Evolutionary conservation across 2,113 vertebrate species (phyloP).

Genomic region (Dissostichus mawsoni): DNA sequence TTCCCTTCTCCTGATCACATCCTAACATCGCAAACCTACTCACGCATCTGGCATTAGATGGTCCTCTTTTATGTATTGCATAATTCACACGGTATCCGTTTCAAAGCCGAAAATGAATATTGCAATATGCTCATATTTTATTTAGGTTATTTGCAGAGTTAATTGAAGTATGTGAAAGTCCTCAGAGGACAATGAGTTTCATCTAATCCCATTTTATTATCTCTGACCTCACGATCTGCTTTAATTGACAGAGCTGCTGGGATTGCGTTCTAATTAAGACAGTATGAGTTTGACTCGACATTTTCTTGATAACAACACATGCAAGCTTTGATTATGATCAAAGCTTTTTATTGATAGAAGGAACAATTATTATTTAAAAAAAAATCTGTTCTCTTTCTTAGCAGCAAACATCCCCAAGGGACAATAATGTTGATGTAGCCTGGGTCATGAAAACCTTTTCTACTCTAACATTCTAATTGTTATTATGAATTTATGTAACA

Average conservation of each 20-base stretch:
- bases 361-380: background rate
- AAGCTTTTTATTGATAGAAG: conserved; percentile 5
- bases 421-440: background rate
- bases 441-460: background rate
- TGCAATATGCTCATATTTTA: conserved; percentile 52
- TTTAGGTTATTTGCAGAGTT: conserved; percentile 70
- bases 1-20: background rate
- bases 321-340: conserved; percentile 20
- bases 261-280: conserved; percentile 58
- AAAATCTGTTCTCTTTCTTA: background rate
- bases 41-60: background rate
- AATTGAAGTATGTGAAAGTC: conserved; percentile 64
- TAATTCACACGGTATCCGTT: conserved; percentile 55
- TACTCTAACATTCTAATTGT: background rate
- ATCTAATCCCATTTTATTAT: conserved; percentile 67
- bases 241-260: conserved; percentile 61
- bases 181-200: conserved; percentile 67
- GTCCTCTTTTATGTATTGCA: conserved; percentile 18
- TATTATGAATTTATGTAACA: background rate
- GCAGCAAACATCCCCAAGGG: background rate
- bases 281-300: conserved; percentile 38
- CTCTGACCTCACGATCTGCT: conserved; percentile 57
- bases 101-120: conserved; percentile 53
- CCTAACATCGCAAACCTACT: conserved; percentile 14
- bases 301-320: background rate